These are phyloP conservation scores for Gambusia holbrooki DNA, from an alignment of 2,113 vertebrate genomes.

Conservation along the genomic window DNA sequence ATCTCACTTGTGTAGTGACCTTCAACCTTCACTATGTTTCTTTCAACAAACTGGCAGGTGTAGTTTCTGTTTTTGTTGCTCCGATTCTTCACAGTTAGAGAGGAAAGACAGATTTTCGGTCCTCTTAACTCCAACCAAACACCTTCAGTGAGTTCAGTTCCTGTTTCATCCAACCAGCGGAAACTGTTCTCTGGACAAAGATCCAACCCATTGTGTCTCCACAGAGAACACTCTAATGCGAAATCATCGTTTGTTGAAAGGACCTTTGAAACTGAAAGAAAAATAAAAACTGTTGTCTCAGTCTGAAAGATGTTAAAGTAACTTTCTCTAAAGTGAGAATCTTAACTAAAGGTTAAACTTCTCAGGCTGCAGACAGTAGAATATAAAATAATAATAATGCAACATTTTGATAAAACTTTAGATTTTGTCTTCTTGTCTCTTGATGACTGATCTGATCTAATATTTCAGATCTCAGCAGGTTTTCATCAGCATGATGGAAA, in stretches of 20 bases:
- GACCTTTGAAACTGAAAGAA: slow-evolving; percentile 8
- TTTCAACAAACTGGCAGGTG: slow-evolving; percentile 25
- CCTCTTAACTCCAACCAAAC: not conserved
- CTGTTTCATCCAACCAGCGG: slow-evolving; percentile 36
- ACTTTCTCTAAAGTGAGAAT: not conserved
- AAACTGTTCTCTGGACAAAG: not conserved
- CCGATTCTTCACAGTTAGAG: slow-evolving; percentile 25
- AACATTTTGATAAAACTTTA: too few relatives aligned
- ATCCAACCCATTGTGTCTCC: fast-evolving
- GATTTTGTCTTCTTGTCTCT: too few relatives aligned
- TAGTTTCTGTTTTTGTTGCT: slow-evolving; percentile 3
- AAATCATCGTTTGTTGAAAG: not conserved
- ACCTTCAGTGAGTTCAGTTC: not conserved
- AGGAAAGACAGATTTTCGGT: not conserved
- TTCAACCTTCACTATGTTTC: not conserved
- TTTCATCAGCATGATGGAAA: too few relatives aligned
- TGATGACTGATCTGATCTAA: too few relatives aligned
- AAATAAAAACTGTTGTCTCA: not conserved
- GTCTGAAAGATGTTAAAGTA: not conserved
- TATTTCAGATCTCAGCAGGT: too few relatives aligned
- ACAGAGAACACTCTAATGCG: slow-evolving; percentile 34
- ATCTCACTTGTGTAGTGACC: slow-evolving; percentile 9
- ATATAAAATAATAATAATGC: too few relatives aligned
- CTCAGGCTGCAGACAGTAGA: not conserved
- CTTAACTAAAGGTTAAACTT: not conserved